Conservation (phyloP, 2,888 invertebrate genomes). For the Mythimna albipuncta region DNA sequence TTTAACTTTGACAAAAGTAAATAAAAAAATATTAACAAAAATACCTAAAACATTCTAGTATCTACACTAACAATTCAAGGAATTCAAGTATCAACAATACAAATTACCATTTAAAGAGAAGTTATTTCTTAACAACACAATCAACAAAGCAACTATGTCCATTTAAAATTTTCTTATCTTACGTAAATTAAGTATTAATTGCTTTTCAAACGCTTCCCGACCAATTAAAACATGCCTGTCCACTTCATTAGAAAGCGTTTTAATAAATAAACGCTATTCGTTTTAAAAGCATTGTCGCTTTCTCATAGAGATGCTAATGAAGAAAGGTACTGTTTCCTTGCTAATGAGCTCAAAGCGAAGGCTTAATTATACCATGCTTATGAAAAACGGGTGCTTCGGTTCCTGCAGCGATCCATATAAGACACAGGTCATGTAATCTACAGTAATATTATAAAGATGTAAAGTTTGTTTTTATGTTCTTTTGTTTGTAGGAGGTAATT, state of each 20-base stretch:
- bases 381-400: conserved; percentile 23
- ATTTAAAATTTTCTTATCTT: conserved; percentile 2
- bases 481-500: no score
- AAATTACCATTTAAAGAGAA: conserved; percentile 1
- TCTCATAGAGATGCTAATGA: conserved; percentile 49
- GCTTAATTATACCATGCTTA: conserved; percentile 52
- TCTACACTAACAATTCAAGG: neutral
- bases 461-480: no score
- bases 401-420: conserved; percentile 3
- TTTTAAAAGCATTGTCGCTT: conserved; percentile 40
- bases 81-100: neutral
- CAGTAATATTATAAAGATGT: neutral
- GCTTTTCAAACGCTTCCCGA: conserved; percentile 37
- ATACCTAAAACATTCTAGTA: no score
- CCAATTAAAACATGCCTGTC: conserved; percentile 45
- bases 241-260: conserved; percentile 49
- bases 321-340: conserved; percentile 18
- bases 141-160: conserved; percentile 7
- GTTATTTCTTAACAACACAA: conserved; percentile 25
- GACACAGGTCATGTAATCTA: conserved; percentile 5
- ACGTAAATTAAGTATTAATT: conserved; percentile 46
- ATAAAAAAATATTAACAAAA: no score
- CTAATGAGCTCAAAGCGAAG: conserved; percentile 56
- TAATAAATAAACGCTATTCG: conserved; percentile 26
- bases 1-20: no score